Base-by-base conservation (phyloP, 2,113 vertebrate species). In the Hepsetus odoe region DNA sequence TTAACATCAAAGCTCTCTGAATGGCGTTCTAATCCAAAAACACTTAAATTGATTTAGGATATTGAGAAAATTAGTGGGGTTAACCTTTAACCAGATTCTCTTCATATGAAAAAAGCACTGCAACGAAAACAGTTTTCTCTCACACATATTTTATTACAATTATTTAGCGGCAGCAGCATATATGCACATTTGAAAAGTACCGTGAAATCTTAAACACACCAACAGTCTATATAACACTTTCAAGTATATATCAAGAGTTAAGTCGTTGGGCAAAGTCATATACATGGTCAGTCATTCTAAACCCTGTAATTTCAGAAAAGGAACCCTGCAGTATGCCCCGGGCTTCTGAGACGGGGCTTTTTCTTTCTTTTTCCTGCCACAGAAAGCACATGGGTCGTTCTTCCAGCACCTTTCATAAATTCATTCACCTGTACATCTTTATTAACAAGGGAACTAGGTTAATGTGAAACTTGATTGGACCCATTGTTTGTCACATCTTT, bases 111-210 rank as follows among this genome's bases (percentile, higher is more conserved):
- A 65, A 13, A 26, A 65, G 18, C 30, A 35, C 1, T 1, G 4
- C 32, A 32, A 65, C 20, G 32, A 35, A 0, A 18, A 22, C 26
- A 22, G 20, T 38, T 65, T 38, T 32, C 20, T 30, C 13, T 30
- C 3, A 9, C 8, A 32, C 16, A 59, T 24, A 13, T 30, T 64
- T 72, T 79, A 64, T 72, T 79, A 14, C 16, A 32, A 24, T 30
- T n/a, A 16, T n/a, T 61, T 38, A 72, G 77, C 58, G 32, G 8
- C 56, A 79, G 77, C 68, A 79, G 77, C 77, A 64, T 79, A 72
- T n/a, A 72, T 16, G 68, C 77, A 55, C 44, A 79, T 58, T 28
- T 38, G 53, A 62, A 65, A 77, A 53, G 56, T 51, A 44, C 40
- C 28, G 49, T 53, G 40, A 44, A 72, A 64, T 6, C 28, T 44